Evolutionary conservation across 2,113 vertebrate genomes (phyloP).

Genomic region (Canis aureus): DNA sequence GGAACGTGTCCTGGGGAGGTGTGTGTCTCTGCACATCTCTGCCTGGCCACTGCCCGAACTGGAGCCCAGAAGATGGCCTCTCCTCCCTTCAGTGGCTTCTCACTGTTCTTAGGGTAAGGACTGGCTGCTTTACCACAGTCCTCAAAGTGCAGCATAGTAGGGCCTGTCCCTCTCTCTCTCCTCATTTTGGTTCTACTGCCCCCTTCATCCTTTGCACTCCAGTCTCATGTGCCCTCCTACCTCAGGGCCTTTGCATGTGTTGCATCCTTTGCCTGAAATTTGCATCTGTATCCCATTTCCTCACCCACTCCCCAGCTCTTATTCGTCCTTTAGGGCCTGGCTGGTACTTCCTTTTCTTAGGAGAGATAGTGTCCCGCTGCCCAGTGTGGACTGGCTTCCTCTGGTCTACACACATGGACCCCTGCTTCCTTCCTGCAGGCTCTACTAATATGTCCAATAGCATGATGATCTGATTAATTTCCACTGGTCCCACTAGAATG

Average conservation of each 20-base stretch:
- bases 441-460: neutral
- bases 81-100: neutral
- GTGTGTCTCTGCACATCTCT: neutral
- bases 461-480: conserved; percentile 30
- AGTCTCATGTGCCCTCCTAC: neutral
- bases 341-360: neutral
- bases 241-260: neutral
- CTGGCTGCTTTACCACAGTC: neutral
- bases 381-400: neutral
- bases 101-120: neutral
- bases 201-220: neutral
- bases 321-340: neutral
- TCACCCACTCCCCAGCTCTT: neutral
- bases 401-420: neutral
- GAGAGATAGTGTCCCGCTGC: neutral
- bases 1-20: neutral
- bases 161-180: neutral
- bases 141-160: neutral
- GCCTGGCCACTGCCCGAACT: neutral
- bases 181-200: neutral
- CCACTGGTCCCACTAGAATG: conserved; percentile 7
- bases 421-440: neutral
- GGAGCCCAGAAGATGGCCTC: neutral
- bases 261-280: neutral
- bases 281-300: neutral